These are phyloP conservation scores for Sicus ferrugineus DNA, from an alignment of 2,888 invertebrate genomes.

Conservation along the genomic window DNA sequence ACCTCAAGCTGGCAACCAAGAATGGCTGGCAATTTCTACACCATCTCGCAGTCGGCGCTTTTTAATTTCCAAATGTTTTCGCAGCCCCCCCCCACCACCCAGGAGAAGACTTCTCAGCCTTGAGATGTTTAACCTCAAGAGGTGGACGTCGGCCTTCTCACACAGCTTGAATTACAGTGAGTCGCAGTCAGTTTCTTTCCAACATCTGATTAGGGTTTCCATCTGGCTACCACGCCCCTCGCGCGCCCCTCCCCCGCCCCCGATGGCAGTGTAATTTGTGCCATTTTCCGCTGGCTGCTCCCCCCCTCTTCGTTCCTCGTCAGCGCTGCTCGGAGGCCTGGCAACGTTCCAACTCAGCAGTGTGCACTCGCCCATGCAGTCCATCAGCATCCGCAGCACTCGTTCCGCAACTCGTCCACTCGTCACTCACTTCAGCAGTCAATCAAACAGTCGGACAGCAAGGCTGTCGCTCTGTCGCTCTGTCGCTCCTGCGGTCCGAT, in stretches of 20 bases:
- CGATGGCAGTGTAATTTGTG: not conserved
- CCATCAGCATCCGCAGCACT: conserved; percentile 3
- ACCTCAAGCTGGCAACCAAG: no score
- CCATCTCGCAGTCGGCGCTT: no score
- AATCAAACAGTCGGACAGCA: not conserved
- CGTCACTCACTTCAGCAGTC: not conserved
- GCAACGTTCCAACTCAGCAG: conserved; percentile 20
- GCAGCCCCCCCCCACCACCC: no score
- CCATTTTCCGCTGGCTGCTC: not conserved
- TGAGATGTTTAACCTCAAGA: no score
- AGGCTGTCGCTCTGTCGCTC: not conserved
- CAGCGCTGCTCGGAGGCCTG: conserved; percentile 2
- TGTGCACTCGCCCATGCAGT: conserved; percentile 5
- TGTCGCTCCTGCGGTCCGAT: not conserved
- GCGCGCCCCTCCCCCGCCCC: not conserved
- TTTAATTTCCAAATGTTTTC: no score
- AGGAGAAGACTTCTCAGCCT: no score
- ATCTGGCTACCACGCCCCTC: not conserved
- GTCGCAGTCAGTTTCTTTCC: no score
- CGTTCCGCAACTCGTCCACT: not conserved
- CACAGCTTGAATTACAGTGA: no score
- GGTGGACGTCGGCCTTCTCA: no score
- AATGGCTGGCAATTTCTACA: no score
- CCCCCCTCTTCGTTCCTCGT: no score
- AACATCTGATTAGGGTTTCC: no score